Base-by-base conservation (phyloP, 2,797 vertebrate species). In the Anabacerthia variegaticeps region DNA sequence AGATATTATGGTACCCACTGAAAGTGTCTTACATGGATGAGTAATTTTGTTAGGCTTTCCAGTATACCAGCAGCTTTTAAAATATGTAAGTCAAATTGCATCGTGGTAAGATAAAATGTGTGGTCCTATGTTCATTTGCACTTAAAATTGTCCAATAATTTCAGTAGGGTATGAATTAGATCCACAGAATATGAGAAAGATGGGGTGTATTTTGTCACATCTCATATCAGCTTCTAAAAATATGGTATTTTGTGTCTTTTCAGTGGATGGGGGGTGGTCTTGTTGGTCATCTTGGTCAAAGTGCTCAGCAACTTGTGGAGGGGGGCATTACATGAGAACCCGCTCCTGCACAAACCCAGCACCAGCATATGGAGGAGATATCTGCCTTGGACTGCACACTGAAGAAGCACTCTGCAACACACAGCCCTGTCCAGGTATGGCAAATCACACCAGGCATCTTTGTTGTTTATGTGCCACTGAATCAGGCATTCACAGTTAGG, bases 271-370 rank as follows among this genome's bases (percentile, higher is more conserved):
- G 52, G 97, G 98, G 88, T 99, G 99, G 99, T 99, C 99, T 2
- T 99, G 99, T 95, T 99, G 99, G 99, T 99, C 99, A 4, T 97
- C 99, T 14, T 99, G 99, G 99, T 99, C 99, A 10, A 99, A 99
- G 96, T 99, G 99, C 95, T 99, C 99, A 0, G 98, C 99, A 30
- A 99, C 99, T 0, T 99, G 99, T n/a, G 99, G 99, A 34, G 99
- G 99, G 39, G 99, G 99, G 28, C 99, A 99, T 96, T 99, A 99
- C 95, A 99, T 99, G 99, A 98, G 99, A 90, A 99, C 99, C 0
- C 98, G 99, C 41, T 99, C 99, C 1, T 99, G 99, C 97, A 99
- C 98, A 39, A 99, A 99, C 97, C 99, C 99, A 3, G 98, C 98
- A 0, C 99, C 99, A 1, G 99, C 99, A 11, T 98, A 99, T 0